These are phyloP conservation scores for Mesocricetus auratus DNA, from an alignment of 2,113 vertebrate genomes.

Conservation along the genomic window DNA sequence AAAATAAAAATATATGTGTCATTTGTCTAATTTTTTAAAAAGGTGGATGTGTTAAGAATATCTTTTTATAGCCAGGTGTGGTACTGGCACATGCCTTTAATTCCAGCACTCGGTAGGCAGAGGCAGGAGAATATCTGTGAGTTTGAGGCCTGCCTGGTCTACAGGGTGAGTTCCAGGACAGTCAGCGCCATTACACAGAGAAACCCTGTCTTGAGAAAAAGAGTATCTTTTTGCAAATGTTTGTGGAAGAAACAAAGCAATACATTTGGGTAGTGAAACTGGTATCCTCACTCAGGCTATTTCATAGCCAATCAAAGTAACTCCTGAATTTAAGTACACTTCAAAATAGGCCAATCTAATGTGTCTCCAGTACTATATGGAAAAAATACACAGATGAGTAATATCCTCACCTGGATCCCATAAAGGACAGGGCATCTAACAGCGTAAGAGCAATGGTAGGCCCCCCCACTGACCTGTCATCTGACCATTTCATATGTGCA, in stretches of 20 bases:
- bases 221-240: background rate
- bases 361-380: background rate
- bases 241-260: conserved; percentile 20
- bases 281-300: background rate
- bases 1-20: background rate
- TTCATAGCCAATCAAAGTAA: background rate
- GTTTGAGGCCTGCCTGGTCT: background rate
- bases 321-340: background rate
- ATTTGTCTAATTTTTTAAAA: background rate
- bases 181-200: background rate
- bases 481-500: background rate
- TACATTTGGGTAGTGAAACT: background rate
- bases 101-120: background rate
- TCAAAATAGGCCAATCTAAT: background rate
- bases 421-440: background rate
- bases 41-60: background rate
- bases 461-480: background rate
- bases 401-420: background rate
- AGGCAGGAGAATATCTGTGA: background rate
- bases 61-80: background rate
- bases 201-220: background rate
- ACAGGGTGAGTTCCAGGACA: background rate
- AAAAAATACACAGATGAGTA: background rate
- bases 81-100: background rate
- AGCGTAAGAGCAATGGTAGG: background rate